phyloP scores from a whole-genome alignment of 1,140 invertebrate species.

The Macrostomum lignano region DNA sequence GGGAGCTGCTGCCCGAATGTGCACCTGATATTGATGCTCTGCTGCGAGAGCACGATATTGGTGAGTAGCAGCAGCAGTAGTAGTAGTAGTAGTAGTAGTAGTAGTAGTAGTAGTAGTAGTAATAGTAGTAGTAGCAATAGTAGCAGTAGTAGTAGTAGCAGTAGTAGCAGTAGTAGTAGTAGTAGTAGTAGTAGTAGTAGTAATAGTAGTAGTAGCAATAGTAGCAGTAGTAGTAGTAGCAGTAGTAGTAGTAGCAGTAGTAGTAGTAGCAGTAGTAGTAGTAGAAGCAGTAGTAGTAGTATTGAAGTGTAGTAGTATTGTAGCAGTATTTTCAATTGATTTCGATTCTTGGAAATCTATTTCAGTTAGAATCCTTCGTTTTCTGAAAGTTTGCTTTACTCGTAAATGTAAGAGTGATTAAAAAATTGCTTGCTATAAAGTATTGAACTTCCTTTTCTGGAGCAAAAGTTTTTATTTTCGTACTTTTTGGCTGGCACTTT shows the following conservation, averaged over 20 bases:
- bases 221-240: slow-evolving; percentile 2
- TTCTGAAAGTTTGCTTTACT: no score
- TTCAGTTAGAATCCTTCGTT: no score
- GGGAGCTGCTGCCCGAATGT: slow-evolving; percentile 56
- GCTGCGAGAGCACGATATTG: slow-evolving; percentile 55
- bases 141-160: slow-evolving; percentile 2
- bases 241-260: slow-evolving; percentile 2
- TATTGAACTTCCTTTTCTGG: no score
- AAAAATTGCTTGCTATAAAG: no score
- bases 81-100: slow-evolving; percentile 2
- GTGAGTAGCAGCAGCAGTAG: slow-evolving; percentile 12
- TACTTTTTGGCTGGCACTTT: no score
- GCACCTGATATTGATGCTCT: slow-evolving; percentile 60
- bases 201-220: slow-evolving; percentile 2
- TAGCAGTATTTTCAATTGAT: no score
- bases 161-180: slow-evolving; percentile 2
- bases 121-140: slow-evolving; percentile 2
- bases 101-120: slow-evolving; percentile 2
- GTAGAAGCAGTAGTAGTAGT: slow-evolving; percentile 1
- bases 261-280: slow-evolving; percentile 2
- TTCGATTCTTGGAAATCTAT: no score
- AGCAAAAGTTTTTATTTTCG: no score
- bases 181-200: slow-evolving; percentile 2
- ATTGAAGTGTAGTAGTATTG: not conserved
- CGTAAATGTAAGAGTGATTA: no score